Base-by-base conservation (phyloP, 2,113 vertebrate genomes). In the Theristicus caerulescens region DNA sequence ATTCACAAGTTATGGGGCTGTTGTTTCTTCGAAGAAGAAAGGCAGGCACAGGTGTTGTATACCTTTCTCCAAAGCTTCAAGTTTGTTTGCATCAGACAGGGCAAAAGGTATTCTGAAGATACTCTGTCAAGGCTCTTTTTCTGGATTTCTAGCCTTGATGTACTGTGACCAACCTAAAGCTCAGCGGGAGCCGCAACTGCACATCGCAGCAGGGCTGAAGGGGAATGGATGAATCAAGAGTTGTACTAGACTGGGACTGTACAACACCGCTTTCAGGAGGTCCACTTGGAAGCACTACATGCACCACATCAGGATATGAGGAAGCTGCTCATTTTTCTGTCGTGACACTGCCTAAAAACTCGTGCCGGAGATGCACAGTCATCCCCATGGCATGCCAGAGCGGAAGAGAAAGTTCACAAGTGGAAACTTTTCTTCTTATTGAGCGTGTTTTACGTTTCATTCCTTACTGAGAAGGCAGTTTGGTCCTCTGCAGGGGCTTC, bases 141-240 rank as follows among this genome's bases (percentile, higher is more conserved):
- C 61, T 57, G 27, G 10, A 44, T 70, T 71, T 81, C 52, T 67
- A 20, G 10, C 21, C 2, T 0, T 21, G 24, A 78, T 6, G 49
- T 17, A 40, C 42, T 14, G 22, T 74, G 27, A 62, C 51, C 31
- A 85, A 13, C 10, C 55, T 36, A 49, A 5, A 86, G 40, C 21
- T 89, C 49, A 52, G 67, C 3, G 3, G 46, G 31, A 96, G 61
- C 29, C 31, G 12, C 70, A 88, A 18, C 13, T 20, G 29, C 54
- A 27, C 2, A 3, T 7, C 0, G 0, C 11, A 42, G 66, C 24
- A 87, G 55, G 46, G 16, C 14, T 47, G 42, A 65, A 54, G 16
- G 84, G 10, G 55, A 17, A 81, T 2, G 11, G 13, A 59, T 11
- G 20, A 74, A 42, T 32, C 16, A 13, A 16, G n/a, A 31, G 5